Base-by-base conservation (phyloP, 2,797 vertebrate genomes). In the Carapus acus region DNA sequence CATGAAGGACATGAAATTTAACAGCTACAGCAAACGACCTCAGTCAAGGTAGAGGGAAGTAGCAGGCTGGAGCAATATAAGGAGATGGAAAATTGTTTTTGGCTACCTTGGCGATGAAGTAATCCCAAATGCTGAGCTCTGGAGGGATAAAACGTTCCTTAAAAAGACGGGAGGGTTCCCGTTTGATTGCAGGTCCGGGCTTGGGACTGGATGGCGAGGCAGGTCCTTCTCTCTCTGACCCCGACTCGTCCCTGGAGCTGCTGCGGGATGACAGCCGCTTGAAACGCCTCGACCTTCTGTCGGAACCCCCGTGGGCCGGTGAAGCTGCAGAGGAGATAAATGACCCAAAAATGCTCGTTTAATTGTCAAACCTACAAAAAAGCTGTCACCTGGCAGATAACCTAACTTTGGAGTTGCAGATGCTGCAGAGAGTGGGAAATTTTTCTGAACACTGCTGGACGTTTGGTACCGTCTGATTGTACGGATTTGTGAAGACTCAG, bases 101-200 rank as follows among this genome's bases (percentile, higher is more conserved):
- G 17, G 20, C 65, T 86, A 98, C 96, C 93, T 98, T 99, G 42
- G 93, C 86, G 55, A 97, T 94, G 53, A 97, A 96, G 74, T 94
- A 98, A 86, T 99, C 96, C 96, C 96, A 99, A 81, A 98, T 95
- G 78, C 96, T 99, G 69, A 98, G 91, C 59, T 96, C 94, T 7
- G 96, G 96, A 38, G 93, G 92, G 46, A 99, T 87, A 66, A 95
- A 99, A 46, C 88, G 88, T 73, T 99, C 96, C 56, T 87, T 93
- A 62, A 87, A 87, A 73, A 74, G 71, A 5, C 87, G 74, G 37
- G 82, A 34, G 2, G 89, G 88, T 62, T 91, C 89, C 33, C 90
- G 88, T 37, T 89, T 90, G 54, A 81, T 67, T 36, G 85, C 69
- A 2, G 85, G 79, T 36, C 77, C 36, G 1, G 50, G 62, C 43